Evolutionary conservation across 2,113 vertebrate genomes (phyloP), one percentile per base, ranked within the genome.

Genomic region (Solea solea): DNA sequence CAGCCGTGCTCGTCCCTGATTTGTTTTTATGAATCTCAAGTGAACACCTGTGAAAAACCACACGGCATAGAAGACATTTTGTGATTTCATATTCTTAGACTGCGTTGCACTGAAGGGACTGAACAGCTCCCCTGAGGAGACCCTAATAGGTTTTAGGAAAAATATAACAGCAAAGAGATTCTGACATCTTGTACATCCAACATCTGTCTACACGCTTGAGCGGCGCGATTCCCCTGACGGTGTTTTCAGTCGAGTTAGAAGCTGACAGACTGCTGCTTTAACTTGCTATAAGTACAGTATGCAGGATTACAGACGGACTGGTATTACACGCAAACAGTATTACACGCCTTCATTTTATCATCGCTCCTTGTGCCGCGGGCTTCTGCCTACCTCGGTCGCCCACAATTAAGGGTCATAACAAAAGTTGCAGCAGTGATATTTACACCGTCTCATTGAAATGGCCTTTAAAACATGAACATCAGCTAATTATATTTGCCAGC

Each of bases 201-300:
- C 88, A 89, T 90, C 91, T 89, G 89, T 85, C 88, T 81, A 51
- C 82, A 89, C 76, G 84, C 72, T 69, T 90, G 83, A 90, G 53
- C 60, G 78, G 68, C 70, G 78, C 44, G 66, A 78, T 78, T 90
- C 90, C 88, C 91, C 78, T 56, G 88, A 85, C 63, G 40, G 53
- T 69, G 27, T 70, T 50, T 52, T 80, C 76, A 71, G 64, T 76
- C 53, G 64, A 83, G 66, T 62, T 83, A 58, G 49, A 80, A 39
- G 41, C 76, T 80, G 86, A 80, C 75, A 76, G 63, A 59, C 75
- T 76, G 67, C 63, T 76, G 64, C 63, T 84, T 48, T 48, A 55
- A 56, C 74, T 42, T 69, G 54, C 53, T 63, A 48, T 6, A 10
- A 64, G 48, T 41, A 57, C 28, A 66, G 16, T 40, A 25, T 13